Percentiles rank a stretch among this genome's conserved stretches.
These are phyloP conservation scores for Dicycla oo DNA, from an alignment of 2,888 invertebrate species.

Conservation along the genomic window DNA sequence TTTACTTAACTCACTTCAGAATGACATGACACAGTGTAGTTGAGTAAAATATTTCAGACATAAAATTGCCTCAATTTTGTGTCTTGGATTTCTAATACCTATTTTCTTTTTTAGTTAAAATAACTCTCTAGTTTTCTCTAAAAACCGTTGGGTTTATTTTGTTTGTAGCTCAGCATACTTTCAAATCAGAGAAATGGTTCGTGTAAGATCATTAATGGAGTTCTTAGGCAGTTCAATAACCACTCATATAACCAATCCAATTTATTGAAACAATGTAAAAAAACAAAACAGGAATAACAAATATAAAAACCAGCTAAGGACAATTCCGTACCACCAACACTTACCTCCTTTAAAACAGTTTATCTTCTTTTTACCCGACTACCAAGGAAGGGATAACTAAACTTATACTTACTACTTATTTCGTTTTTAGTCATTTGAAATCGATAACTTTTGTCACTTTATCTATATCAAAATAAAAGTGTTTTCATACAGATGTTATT, in stretches of 20 bases:
- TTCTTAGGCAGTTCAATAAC: background rate
- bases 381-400: too few species aligned
- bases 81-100: too few species aligned
- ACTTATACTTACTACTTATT: background rate
- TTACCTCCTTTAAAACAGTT: too few species aligned
- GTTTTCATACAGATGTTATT: too few species aligned
- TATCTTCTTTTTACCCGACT: too few species aligned
- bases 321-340: too few species aligned
- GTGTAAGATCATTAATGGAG: background rate
- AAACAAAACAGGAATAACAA: too few species aligned
- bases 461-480: background rate
- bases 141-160: background rate
- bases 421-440: background rate
- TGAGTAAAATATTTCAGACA: background rate
- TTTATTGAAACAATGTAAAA: too few species aligned
- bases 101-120: background rate
- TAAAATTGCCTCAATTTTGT: background rate
- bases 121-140: background rate
- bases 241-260: too few species aligned
- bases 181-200: background rate
- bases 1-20: too few species aligned
- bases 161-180: background rate
- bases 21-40: too few species aligned
- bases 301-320: too few species aligned
- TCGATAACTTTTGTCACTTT: background rate